Percentiles rank a stretch among this genome's conserved stretches.
phyloP scores from a whole-genome alignment of 1,140 invertebrate species.

The Orius laevigatus region DNA sequence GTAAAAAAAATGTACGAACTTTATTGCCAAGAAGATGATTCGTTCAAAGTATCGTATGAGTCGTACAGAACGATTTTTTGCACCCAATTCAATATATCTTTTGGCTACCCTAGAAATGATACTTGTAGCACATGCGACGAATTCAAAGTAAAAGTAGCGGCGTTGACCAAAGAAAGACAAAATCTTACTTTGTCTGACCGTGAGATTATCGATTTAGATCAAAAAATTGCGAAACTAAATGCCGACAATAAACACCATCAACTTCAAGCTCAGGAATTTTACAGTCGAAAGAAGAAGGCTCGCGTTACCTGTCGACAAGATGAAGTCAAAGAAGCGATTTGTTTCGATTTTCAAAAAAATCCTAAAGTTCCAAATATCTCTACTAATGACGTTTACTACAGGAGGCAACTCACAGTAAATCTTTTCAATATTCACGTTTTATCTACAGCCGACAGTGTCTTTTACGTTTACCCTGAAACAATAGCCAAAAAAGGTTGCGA shows the following conservation, averaged over 20 bases:
- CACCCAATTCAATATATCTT: conserved; percentile 9
- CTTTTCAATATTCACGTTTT: background rate
- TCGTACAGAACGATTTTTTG: background rate
- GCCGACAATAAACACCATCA: background rate
- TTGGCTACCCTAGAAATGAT: conserved; percentile 16
- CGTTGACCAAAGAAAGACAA: background rate
- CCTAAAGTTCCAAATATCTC: too few species aligned
- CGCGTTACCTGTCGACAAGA: background rate
- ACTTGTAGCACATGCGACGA: conserved; percentile 9
- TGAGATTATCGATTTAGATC: too few species aligned
- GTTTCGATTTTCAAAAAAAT: background rate
- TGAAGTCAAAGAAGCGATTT: background rate
- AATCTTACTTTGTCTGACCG: background rate
- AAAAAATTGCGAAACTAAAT: background rate
- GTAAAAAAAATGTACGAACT: conserved; percentile 15
- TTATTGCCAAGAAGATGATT: conserved; percentile 7
- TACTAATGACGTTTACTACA: too few species aligned
- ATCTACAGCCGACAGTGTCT: background rate
- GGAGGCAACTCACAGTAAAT: background rate
- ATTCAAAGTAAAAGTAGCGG: background rate
- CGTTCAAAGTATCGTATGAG: conserved; percentile 10
- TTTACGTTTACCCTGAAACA: background rate
- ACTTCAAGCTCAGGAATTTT: background rate
- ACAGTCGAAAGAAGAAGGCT: background rate
- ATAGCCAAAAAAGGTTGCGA: conserved; percentile 1